phyloP scores from a whole-genome alignment of 2,113 vertebrate species.

The Callionymus lyra region DNA sequence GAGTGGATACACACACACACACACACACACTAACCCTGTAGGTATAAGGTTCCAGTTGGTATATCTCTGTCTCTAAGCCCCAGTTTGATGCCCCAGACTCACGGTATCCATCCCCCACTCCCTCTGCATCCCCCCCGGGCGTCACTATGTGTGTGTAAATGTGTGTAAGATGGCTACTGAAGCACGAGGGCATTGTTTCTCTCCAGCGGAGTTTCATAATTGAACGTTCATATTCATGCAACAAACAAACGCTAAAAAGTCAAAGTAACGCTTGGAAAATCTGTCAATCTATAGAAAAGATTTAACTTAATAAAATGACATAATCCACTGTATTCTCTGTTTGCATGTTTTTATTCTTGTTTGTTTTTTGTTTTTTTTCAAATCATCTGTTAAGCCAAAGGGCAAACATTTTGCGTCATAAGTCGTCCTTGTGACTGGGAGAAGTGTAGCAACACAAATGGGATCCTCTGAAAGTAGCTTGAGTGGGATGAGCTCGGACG shows the following conservation, averaged over 20 bases:
- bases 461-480: no score
- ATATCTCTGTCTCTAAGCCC: constrained; percentile 62
- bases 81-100: constrained; percentile 63
- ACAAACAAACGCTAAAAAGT: not conserved
- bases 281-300: no score
- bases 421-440: no score
- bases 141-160: constrained; percentile 22
- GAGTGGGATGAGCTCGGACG: no score
- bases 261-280: constrained; percentile 10
- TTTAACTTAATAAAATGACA: no score
- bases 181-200: constrained; percentile 68
- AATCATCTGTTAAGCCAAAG: no score
- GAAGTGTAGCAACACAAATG: no score
- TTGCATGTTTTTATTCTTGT: no score
- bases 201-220: constrained; percentile 56
- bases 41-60: constrained; percentile 65
- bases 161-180: constrained; percentile 57
- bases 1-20: constrained; percentile 25
- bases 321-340: no score
- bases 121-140: constrained; percentile 52
- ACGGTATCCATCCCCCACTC: constrained; percentile 65
- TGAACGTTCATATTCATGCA: constrained; percentile 50
- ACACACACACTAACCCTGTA: constrained; percentile 42
- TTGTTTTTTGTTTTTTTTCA: no score
- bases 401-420: no score